phyloP scores from a whole-genome alignment of 2,797 vertebrate species.

The Catostomus latipinnis region DNA sequence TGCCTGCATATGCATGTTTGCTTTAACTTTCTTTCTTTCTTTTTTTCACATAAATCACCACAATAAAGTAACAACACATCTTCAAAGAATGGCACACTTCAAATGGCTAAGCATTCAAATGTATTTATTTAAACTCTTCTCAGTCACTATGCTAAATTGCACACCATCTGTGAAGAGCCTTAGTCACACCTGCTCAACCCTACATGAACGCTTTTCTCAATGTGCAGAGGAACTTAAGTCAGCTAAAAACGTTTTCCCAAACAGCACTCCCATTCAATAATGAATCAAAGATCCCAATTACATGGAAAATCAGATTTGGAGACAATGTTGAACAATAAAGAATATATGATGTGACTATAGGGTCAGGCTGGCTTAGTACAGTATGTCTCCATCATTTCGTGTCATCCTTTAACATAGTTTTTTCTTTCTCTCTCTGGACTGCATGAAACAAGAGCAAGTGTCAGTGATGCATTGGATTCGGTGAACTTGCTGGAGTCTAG shows the following conservation, averaged over 20 bases:
- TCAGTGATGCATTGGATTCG: slow-evolving; percentile 67
- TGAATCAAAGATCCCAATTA: slow-evolving; percentile 5
- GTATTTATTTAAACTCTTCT: too few species aligned
- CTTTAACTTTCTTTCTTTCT: slow-evolving; percentile 48
- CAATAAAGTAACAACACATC: too few species aligned
- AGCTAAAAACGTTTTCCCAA: slow-evolving; percentile 38
- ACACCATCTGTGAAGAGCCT: slow-evolving; percentile 80
- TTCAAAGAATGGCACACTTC: too few species aligned
- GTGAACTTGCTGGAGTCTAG: slow-evolving; percentile 77
- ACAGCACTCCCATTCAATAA: slow-evolving; percentile 29
- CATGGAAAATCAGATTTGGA: background rate
- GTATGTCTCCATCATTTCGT: background rate
- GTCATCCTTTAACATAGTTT: background rate
- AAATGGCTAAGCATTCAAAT: too few species aligned
- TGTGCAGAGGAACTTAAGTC: slow-evolving; percentile 71
- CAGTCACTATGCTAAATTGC: slow-evolving; percentile 28
- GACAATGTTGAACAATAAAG: background rate
- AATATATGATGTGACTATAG: background rate
- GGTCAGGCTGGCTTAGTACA: background rate
- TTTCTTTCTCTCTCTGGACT: background rate
- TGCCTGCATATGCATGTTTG: too few species aligned
- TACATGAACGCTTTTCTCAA: slow-evolving; percentile 80
- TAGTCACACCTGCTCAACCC: slow-evolving; percentile 81
- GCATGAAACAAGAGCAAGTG: slow-evolving; percentile 15
- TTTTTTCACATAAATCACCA: slow-evolving; percentile 68